Base-by-base conservation (phyloP, 2,113 vertebrate genomes). In the Thamnophis sirtalis region DNA sequence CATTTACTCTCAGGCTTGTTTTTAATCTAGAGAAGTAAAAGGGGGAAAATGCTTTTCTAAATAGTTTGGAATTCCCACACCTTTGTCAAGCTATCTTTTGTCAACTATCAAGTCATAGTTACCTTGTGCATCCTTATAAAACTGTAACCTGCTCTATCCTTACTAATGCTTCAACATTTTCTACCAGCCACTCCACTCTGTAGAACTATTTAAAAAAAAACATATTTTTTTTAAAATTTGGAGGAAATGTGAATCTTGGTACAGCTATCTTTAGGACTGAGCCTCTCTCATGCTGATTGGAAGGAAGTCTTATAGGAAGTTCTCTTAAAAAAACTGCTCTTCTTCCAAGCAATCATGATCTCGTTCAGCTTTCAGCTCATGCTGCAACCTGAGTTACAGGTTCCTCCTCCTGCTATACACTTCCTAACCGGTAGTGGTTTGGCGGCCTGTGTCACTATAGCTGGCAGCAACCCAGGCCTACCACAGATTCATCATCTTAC, bases 241-340 rank as follows among this genome's bases (percentile, higher is more conserved):
- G 17, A 48, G 33, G 50, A 0, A 0, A 24, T 9, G 33, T 1
- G 56, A 58, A 10, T 58, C 0, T 15, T 86, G 4, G 1, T 5
- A 26, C 15, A 11, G 1, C 1, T 50, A 6, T 0, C 0, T 0
- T 0, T 0, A 19, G 1, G 9, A 38, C 10, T 0, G 58, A 48
- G 11, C 22, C 2, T 8, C 2, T 43, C 84, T 98, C 96, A 98
- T 54, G 92, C 91, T 9, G 96, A 96, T 48, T 97, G 97, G 22
- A 96, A 94, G 0, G 95, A 60, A 8, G 96, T 33, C 3, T 94
- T 96, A 88, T 97, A 96, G 0, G 98, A 93, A 0, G 97, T 97
- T 90, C 97, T 98, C 96, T 97, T 98, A 91, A 99, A 98, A 99
- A 84, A 98, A 95, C 91, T 98, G 96, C 56, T 99, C 98, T 0